Base-by-base conservation (phyloP, 2,113 vertebrate genomes). In the Upupa epops region DNA sequence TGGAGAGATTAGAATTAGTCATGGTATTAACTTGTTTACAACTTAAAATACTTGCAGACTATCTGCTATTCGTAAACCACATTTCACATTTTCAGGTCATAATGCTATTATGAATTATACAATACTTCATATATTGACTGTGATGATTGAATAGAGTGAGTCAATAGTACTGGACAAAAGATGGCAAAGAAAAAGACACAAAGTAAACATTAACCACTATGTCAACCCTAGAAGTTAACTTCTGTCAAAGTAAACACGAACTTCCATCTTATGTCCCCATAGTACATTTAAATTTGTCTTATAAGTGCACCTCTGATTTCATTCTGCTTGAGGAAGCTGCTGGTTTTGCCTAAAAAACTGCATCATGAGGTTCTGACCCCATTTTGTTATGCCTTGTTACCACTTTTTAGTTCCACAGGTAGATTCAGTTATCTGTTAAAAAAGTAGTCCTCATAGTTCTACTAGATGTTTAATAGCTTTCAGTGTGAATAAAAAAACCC, bases 21-120 rank as follows among this genome's bases (percentile, higher is more conserved):
- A 97, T 49, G 79, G 88, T 61, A 92, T 48, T 36, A 81, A 95
- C 73, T 91, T 21, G 25, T 42, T 70, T 48, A 80, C 86, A 78
- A 89, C 90, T 95, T 83, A 48, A 95, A 86, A 92, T 80, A 89
- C 71, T 91, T 97, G 85, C 86, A 93, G 84, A 93, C 96, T 94
- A 93, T 92, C 92, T 96, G 25, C 77, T 93, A 95, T 92, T 96
- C 85, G 94, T 82, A 96, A 97, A 96, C 83, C 85, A 90, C 79
- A 96, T 71, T 86, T 92, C 86, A 88, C 79, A 95, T 96, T 94
- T 95, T 97, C 94, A 95, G 88, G 74, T 93, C 64, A 90, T 91
- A 91, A 83, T 80, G 72, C 89, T 96, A 97, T 86, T 96, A 73
- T 51, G 73, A 94, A 32, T 48, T 96, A 87, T 49, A 68, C 60